These are phyloP conservation scores for Anas bernieri DNA, from an alignment of 2,797 vertebrate genomes.

Conservation along the genomic window DNA sequence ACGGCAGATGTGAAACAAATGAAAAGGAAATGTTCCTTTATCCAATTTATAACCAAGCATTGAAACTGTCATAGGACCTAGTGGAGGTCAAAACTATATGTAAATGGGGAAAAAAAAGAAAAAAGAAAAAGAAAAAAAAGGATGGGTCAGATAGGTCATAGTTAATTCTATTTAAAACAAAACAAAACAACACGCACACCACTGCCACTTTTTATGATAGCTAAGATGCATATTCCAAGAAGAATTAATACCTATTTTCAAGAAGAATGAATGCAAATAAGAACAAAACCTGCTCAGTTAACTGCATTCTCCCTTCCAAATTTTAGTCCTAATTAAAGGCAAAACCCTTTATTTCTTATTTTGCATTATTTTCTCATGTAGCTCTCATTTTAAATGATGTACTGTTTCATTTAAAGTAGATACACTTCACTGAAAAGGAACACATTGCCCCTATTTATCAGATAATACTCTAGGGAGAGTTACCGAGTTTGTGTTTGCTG, in stretches of 20 bases:
- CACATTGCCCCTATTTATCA: neutral
- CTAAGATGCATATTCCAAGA: neutral
- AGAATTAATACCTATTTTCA: too few species aligned
- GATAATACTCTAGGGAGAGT: neutral
- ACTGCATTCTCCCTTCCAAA: neutral
- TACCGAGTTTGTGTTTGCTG: neutral
- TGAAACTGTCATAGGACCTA: constrained; percentile 13
- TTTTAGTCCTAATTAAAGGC: neutral
- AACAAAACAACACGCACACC: too few species aligned
- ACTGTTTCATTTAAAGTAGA: neutral
- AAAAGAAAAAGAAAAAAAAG: neutral
- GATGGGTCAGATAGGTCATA: neutral
- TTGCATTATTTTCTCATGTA: neutral
- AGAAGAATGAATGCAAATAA: neutral
- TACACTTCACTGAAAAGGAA: neutral
- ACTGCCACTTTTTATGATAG: neutral
- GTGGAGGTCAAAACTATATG: constrained; percentile 16
- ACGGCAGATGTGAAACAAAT: neutral
- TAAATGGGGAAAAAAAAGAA: neutral
- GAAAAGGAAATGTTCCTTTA: neutral
- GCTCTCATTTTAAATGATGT: neutral
- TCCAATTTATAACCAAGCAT: neutral
- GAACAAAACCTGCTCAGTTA: neutral
- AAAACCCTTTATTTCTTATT: neutral
- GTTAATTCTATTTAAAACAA: neutral